These are phyloP conservation scores for Mus spretus DNA, from an alignment of 2,797 vertebrate genomes.

Conservation along the genomic window DNA sequence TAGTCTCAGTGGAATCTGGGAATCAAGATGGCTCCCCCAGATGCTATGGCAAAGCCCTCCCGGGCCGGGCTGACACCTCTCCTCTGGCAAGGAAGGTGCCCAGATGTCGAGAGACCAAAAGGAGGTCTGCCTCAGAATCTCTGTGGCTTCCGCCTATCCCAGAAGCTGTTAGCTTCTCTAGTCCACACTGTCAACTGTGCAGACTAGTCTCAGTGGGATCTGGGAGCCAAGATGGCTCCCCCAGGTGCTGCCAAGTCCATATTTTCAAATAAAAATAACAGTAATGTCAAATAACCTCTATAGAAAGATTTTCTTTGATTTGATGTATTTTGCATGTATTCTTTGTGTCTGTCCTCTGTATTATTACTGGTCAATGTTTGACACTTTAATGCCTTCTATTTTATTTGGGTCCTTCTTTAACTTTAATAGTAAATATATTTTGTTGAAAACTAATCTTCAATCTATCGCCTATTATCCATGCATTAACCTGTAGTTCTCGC, in stretches of 20 bases:
- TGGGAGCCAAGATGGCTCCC: too few species aligned
- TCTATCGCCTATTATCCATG: background rate
- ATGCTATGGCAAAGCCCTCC: too few species aligned
- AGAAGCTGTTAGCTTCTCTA: too few species aligned
- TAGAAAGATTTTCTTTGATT: background rate
- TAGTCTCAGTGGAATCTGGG: too few species aligned
- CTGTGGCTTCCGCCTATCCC: too few species aligned
- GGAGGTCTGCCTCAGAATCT: too few species aligned
- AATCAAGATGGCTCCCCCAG: too few species aligned
- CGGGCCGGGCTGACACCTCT: too few species aligned
- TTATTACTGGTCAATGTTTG: background rate
- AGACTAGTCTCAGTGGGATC: too few species aligned
- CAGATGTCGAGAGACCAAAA: too few species aligned
- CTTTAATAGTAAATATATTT: background rate
- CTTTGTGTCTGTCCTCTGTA: background rate
- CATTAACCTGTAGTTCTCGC: background rate
- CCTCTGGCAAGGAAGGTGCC: too few species aligned
- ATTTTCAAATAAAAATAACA: background rate
- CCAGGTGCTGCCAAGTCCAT: background rate
- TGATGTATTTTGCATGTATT: background rate
- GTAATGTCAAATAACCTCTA: background rate
- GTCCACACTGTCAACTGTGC: too few species aligned
- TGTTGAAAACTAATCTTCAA: background rate
- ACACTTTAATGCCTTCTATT: background rate
- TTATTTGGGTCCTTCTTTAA: background rate